Conservation (phyloP, 2,888 invertebrate genomes). For the Spatulosminthurus flaviceps region DNA sequence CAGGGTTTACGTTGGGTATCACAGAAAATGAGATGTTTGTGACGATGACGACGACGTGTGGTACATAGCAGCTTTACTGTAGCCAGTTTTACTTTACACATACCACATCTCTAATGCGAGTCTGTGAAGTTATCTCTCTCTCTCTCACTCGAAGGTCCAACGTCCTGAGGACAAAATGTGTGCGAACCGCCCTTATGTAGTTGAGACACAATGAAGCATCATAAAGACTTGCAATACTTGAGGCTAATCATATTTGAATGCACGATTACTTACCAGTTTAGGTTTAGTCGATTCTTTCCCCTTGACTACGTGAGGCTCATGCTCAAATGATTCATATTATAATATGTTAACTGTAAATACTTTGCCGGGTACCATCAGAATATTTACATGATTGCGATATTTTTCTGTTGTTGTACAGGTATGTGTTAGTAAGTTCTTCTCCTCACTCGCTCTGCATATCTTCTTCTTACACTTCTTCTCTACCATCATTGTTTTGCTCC, state of each 20-base stretch:
- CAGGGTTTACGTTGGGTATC: constrained; percentile 2
- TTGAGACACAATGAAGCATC: constrained; percentile 1
- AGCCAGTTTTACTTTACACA: neutral
- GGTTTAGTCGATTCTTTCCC: constrained; percentile 35
- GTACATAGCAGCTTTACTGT: too few relatives aligned
- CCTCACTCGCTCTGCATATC: too few relatives aligned
- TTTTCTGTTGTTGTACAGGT: too few relatives aligned
- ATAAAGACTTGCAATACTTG: neutral
- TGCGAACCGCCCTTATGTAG: constrained; percentile 18
- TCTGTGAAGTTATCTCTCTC: too few relatives aligned
- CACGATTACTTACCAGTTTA: constrained; percentile 19
- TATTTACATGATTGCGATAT: neutral
- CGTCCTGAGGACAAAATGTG: constrained; percentile 5
- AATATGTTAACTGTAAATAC: constrained; percentile 10
- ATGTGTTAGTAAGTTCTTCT: too few relatives aligned
- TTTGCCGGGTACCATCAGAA: neutral
- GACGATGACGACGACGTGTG: too few relatives aligned
- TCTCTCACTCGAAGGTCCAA: neutral
- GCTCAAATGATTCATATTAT: constrained; percentile 42
- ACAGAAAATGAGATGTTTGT: neutral
- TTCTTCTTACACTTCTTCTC: too few relatives aligned
- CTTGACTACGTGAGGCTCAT: constrained; percentile 47
- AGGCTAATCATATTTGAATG: constrained; percentile 11
- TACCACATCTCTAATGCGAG: neutral
- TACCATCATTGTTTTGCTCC: too few relatives aligned